Evolutionary conservation across 2,797 vertebrate genomes (phyloP).

Genomic region (Miichthys miiuy): DNA sequence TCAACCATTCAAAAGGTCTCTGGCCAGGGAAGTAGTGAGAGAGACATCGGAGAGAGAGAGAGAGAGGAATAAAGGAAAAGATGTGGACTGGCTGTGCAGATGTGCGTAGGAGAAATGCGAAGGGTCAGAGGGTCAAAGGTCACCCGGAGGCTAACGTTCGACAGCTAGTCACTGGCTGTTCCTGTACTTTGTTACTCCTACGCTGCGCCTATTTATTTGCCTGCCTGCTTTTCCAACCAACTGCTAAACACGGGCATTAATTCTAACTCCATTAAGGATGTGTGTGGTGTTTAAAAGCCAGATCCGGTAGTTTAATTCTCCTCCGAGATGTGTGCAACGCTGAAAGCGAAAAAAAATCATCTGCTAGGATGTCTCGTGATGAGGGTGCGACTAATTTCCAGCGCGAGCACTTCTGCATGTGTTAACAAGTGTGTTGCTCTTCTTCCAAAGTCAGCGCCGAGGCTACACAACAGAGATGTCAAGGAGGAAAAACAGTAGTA

Average conservation of each 20-base stretch:
- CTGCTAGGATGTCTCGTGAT: conserved; percentile 28
- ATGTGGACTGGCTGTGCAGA: conserved; percentile 27
- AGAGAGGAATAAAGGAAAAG: conserved; percentile 15
- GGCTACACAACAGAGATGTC: not conserved
- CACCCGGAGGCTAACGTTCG: conserved; percentile 51
- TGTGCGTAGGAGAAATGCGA: conserved; percentile 62
- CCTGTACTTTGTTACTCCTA: conserved; percentile 57
- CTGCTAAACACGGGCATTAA: conserved; percentile 41
- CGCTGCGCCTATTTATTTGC: conserved; percentile 52
- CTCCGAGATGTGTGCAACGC: not conserved
- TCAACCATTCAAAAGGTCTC: conserved; percentile 78
- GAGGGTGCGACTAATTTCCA: conserved; percentile 14
- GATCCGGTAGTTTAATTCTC: conserved; percentile 19
- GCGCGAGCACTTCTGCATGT: not conserved
- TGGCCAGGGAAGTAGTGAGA: conserved; percentile 61
- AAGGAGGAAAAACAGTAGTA: not conserved
- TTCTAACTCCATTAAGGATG: conserved; percentile 19
- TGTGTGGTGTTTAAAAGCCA: conserved; percentile 9
- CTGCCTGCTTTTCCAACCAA: conserved; percentile 40
- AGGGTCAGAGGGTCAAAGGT: conserved; percentile 62
- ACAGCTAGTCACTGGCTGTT: conserved; percentile 43
- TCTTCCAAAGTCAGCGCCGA: conserved; percentile 11
- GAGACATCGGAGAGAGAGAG: conserved; percentile 30
- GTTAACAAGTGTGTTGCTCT: conserved; percentile 18
- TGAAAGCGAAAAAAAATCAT: conserved; percentile 17